Base-by-base conservation (phyloP, 2,888 invertebrate genomes). In the Tetheella fluctuosa region DNA sequence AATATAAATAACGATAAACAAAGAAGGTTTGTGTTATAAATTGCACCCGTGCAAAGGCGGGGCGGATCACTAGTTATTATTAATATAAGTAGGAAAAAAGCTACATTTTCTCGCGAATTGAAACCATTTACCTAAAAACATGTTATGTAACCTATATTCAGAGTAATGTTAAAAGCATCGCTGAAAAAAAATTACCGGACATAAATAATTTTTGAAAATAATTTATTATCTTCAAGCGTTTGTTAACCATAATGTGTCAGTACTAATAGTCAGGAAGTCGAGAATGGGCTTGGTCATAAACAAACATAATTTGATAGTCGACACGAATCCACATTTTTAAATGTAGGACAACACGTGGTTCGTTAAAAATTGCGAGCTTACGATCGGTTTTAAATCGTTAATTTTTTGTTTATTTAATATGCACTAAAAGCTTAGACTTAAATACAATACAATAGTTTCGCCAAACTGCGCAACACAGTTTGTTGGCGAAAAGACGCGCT, bases 271-370 rank as follows among this genome's bases (percentile, higher is more conserved):
- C 66, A 69, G 77, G 73, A 80, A 78, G 71, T 71, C 61, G 59
- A 61, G 70, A 78, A 80, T 70, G 67, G 68, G 54, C 63, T 59
- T 52, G 66, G 64, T 77, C 71, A 71, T 84, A 83, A 81, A 84
- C 74, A 83, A 80, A 79, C 71, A 71, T 62, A 68, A 73, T 72
- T 70, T 73, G 75, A 80, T 74, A 74, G 69, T 68, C 61, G 63
- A 58, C 62, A 42, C 60, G 62, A 64, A 56, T 15, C 52, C 62
- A 59, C 56, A 63, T 58, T 28, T 57, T 62, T 62, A 62, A 34
- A 66, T 62, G 55, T 59, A 48, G 59, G 60, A 54, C 4, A 53
- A 23, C 54, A 61, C 52, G 52, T 52, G 54, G 34, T n/a, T 65
- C 34, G 34, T 34, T 34, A 34, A 34, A 7, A 34, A 34, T 13